phyloP scores from a whole-genome alignment of 1,140 invertebrate species.

The Meloidogyne hapla region DNA sequence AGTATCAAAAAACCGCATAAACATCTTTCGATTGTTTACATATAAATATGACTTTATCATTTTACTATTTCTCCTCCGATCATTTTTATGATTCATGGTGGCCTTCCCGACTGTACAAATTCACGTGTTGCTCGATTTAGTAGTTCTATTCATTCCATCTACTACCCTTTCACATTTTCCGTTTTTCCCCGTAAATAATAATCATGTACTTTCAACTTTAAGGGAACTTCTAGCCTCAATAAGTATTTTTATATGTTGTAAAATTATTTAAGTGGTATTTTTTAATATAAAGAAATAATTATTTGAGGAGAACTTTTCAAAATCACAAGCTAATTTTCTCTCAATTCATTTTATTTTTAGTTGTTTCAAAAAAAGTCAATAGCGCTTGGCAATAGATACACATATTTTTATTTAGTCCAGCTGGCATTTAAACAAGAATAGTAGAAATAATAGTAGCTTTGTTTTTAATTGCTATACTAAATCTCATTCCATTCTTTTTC shows the following conservation, averaged over 20 bases:
- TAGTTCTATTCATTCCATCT: background rate
- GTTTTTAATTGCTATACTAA: conserved; percentile 1
- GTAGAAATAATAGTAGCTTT: background rate
- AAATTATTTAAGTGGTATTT: too few relatives aligned
- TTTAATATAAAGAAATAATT: too few relatives aligned
- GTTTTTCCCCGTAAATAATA: background rate
- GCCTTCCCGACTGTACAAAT: background rate
- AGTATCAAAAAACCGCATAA: background rate
- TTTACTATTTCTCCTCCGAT: background rate
- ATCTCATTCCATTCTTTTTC: background rate
- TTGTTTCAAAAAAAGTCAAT: conserved; percentile 4
- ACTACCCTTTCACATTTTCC: background rate
- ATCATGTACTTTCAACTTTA: too few relatives aligned
- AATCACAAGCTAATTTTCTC: too few relatives aligned
- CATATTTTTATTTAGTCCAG: conserved; percentile 1
- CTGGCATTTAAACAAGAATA: background rate
- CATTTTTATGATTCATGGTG: background rate
- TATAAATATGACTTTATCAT: background rate
- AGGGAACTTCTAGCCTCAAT: too few relatives aligned
- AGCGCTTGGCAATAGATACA: background rate
- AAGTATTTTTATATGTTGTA: too few relatives aligned
- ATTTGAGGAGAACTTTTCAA: too few relatives aligned
- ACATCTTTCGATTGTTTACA: background rate
- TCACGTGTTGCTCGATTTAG: background rate
- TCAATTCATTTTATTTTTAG: background rate